phyloP scores from a whole-genome alignment of 1,140 invertebrate genomes.

The Pygmarrhopalites habei region DNA sequence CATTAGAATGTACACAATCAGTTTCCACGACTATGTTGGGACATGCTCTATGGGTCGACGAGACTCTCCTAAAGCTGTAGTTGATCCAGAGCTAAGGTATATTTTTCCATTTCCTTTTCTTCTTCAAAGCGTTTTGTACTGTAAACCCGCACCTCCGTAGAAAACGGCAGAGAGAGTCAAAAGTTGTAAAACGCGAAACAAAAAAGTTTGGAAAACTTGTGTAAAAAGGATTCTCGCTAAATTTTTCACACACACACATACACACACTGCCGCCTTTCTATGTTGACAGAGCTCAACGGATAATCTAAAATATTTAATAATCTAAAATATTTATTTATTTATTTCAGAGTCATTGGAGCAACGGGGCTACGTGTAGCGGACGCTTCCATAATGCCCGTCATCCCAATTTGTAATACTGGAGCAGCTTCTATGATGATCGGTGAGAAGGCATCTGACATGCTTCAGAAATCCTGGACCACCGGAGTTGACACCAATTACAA shows the following conservation, averaged over 20 bases:
- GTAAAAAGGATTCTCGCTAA: neutral
- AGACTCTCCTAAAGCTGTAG: neutral
- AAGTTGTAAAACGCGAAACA: too few species aligned
- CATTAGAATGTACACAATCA: slow-evolving; percentile 14
- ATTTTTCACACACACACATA: too few species aligned
- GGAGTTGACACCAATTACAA: too few species aligned
- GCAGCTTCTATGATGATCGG: slow-evolving; percentile 42
- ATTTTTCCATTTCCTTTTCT: neutral
- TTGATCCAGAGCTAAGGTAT: neutral
- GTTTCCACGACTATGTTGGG: slow-evolving; percentile 24
- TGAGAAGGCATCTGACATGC: slow-evolving; percentile 39
- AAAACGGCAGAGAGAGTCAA: too few species aligned
- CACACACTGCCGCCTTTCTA: too few species aligned
- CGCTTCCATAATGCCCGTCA: slow-evolving; percentile 42
- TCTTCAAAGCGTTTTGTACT: neutral
- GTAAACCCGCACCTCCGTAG: too few species aligned
- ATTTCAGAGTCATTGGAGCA: slow-evolving; percentile 40
- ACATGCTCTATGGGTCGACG: slow-evolving; percentile 6
- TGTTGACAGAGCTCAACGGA: too few species aligned
- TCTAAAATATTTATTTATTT: too few species aligned
- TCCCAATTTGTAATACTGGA: slow-evolving; percentile 41
- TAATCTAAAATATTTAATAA: too few species aligned
- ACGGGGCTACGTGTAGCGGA: slow-evolving; percentile 42
- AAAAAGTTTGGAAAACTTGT: neutral
- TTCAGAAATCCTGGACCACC: neutral